These are phyloP conservation scores for Mustelus asterias DNA, from an alignment of 2,113 vertebrate species.

Conservation along the genomic window DNA sequence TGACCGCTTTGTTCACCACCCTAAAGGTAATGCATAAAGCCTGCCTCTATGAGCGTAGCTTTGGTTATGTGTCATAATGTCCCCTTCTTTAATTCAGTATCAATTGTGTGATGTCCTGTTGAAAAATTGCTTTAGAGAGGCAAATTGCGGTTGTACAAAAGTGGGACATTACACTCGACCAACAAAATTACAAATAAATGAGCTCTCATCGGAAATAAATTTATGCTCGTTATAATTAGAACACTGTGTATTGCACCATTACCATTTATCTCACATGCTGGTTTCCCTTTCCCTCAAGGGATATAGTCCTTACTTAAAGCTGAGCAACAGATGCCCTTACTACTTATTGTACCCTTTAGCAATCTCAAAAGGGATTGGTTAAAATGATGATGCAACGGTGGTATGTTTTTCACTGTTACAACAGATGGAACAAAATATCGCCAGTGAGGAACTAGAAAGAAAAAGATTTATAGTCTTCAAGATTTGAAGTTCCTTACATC, in stretches of 20 bases:
- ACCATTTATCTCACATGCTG: not conserved
- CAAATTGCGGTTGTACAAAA: not conserved
- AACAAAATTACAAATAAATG: not conserved
- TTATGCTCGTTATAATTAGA: not conserved
- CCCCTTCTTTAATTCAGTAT: not conserved
- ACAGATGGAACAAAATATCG: not conserved
- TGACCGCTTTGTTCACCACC: too few relatives aligned
- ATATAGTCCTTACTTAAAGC: slow-evolving; percentile 1
- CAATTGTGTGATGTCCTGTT: not conserved
- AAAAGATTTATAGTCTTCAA: not conserved
- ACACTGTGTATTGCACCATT: not conserved
- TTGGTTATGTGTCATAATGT: not conserved
- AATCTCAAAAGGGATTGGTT: not conserved
- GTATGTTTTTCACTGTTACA: not conserved
- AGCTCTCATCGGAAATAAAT: not conserved
- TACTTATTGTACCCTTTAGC: not conserved
- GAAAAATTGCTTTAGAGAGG: not conserved
- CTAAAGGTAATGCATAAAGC: not conserved
- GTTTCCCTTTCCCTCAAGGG: not conserved
- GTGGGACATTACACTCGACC: too few relatives aligned
- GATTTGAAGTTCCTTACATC: not conserved
- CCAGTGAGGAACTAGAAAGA: not conserved
- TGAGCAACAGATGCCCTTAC: not conserved
- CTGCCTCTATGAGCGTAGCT: not conserved
- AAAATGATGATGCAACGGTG: not conserved